Base-by-base conservation (phyloP, 2,797 vertebrate species). In the Siniperca obscura region DNA sequence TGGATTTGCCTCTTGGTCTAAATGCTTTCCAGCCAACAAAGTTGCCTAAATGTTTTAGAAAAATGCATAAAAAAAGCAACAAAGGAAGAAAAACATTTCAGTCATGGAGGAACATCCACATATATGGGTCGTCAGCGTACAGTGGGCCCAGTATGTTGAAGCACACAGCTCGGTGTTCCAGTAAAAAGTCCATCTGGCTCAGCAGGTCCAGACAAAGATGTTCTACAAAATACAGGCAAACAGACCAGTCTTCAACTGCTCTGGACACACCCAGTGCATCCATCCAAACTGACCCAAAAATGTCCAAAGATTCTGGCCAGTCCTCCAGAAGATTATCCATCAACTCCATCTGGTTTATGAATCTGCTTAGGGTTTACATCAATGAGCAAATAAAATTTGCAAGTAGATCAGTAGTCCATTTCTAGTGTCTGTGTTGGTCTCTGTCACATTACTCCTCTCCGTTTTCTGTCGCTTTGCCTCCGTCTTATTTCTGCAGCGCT, bases 81-180 rank as follows among this genome's bases (percentile, higher is more conserved):
- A 53, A 5, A 55, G 0, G 2, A 61, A 59, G 3, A 36, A 48
- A 74, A 74, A 30, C 9, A 27, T 21, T 40, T 94, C 83, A 95
- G 70, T 70, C 71, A 40, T 85, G 66, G 7, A 90, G 72, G 50
- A 90, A 91, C 72, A 92, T 78, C 95, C 93, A 95, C 57, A 92
- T 12, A 21, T 86, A 93, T 2, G 87, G 89, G 44, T 95, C 94
- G 0, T 95, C 94, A 3, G 91, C 82, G 14, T 77, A 89, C 70
- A 94, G 73, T 0, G 93, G 88, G 14, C 93, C 94, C 70, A 95
- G 81, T 5, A 95, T 2, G 10, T 88, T 83, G 70, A 93, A 69
- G 52, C 94, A 95, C 21, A 92, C 94, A 2, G 52, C 74, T 46
- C 71, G 79, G 81, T 94, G 90, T 70, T 95, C 95, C 87, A 95